A percentile compares a stretch with the other conserved stretches of the same genome.
Conservation (phyloP, 2,113 vertebrate genomes). For the Platichthys stellatus region DNA sequence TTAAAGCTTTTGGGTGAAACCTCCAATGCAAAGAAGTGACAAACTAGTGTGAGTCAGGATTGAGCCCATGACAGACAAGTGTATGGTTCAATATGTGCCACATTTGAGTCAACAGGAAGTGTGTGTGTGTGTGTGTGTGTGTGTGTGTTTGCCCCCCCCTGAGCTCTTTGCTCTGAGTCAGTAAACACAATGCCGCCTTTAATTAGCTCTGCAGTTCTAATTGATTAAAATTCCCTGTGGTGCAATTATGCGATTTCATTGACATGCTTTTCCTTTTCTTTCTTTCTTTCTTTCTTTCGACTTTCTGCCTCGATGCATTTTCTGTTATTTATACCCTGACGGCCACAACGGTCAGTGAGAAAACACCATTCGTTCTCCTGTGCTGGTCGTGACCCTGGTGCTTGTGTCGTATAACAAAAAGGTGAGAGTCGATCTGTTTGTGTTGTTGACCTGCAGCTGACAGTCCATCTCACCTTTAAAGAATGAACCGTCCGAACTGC, state of each 20-base stretch:
- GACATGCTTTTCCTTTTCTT: constrained; percentile 60
- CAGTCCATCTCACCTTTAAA: background rate
- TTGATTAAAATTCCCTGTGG: constrained; percentile 76
- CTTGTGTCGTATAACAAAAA: constrained; percentile 8
- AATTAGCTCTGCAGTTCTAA: constrained; percentile 73
- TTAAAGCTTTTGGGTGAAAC: background rate
- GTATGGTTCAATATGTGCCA: constrained; percentile 6
- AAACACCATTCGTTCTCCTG: background rate
- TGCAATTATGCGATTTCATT: constrained; percentile 73
- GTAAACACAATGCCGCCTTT: constrained; percentile 75
- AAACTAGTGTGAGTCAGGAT: constrained; percentile 16
- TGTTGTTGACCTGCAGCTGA: constrained; percentile 1
- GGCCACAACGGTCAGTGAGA: background rate
- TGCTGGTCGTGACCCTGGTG: constrained; percentile 9
- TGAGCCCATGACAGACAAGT: constrained; percentile 28
- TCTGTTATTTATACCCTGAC: constrained; percentile 12
- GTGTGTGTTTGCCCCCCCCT: constrained; percentile 11
- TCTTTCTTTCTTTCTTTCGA: constrained; percentile 39
- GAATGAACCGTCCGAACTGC: background rate
- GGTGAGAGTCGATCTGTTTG: constrained; percentile 19
- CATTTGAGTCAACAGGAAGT: constrained; percentile 39
- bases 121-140: constrained; percentile 30
- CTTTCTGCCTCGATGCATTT: constrained; percentile 39
- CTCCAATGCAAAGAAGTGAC: background rate
- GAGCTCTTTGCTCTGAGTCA: constrained; percentile 55